A percentile compares a stretch with the other conserved stretches of the same genome.
phyloP scores from a whole-genome alignment of 2,888 invertebrate genomes.

The Ashinkailepas kermadecensis region DNA sequence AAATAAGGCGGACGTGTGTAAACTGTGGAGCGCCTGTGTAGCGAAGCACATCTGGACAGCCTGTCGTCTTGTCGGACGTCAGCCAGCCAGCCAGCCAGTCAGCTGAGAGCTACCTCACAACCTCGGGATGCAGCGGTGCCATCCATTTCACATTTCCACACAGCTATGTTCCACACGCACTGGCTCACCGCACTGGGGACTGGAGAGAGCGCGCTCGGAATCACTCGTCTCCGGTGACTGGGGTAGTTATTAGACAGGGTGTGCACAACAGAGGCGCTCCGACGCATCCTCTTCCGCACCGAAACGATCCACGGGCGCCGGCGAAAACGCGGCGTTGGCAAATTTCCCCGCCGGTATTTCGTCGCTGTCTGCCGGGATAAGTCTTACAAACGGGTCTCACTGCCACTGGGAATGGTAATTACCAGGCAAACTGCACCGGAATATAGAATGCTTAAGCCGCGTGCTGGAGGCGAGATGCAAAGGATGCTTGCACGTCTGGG shows the following conservation, averaged over 20 bases:
- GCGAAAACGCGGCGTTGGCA: background rate
- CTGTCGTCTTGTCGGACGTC: too few relatives aligned
- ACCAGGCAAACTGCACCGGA: background rate
- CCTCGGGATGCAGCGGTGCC: too few relatives aligned
- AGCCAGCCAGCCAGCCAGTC: too few relatives aligned
- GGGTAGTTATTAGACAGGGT: background rate
- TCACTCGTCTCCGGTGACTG: slow-evolving; percentile 1
- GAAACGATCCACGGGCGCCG: background rate
- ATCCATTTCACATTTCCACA: too few relatives aligned
- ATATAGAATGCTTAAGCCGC: background rate
- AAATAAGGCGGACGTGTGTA: too few relatives aligned
- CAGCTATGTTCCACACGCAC: too few relatives aligned
- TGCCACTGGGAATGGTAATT: background rate
- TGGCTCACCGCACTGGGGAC: background rate
- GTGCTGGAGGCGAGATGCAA: background rate
- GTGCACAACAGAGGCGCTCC: background rate
- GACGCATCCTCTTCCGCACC: background rate
- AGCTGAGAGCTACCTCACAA: too few relatives aligned
- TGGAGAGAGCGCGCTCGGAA: background rate
- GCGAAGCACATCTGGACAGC: too few relatives aligned
- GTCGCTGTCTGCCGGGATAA: background rate
- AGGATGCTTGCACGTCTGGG: background rate
- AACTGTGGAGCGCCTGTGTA: too few relatives aligned
- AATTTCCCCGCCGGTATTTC: background rate
- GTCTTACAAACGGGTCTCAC: background rate